phyloP scores from a whole-genome alignment of 2,113 vertebrate species.

The Echinops telfairi region DNA sequence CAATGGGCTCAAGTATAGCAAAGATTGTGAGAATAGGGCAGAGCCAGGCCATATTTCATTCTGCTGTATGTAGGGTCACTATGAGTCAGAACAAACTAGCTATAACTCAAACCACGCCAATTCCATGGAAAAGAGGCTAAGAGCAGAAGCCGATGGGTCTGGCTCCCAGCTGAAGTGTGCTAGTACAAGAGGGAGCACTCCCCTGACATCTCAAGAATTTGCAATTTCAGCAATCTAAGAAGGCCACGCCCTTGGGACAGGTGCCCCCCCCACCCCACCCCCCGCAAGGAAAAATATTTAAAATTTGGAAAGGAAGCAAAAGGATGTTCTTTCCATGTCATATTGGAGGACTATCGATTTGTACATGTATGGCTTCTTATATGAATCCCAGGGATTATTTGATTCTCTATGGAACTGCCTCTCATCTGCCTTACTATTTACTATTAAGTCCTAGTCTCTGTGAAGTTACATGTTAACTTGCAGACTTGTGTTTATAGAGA shows the following conservation, averaged over 20 bases:
- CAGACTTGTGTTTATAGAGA: constrained; percentile 2
- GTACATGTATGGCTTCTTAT: not conserved
- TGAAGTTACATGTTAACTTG: constrained; percentile 27
- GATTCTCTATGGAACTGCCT: constrained; percentile 8
- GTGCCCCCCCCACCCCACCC: no score
- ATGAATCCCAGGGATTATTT: not conserved
- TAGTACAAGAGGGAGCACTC: not conserved
- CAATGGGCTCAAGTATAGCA: no score
- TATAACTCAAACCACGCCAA: not conserved
- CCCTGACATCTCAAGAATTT: not conserved
- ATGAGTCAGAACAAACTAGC: no score
- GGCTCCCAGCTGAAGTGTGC: not conserved
- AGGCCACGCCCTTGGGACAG: not conserved
- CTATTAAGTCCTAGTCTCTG: constrained; percentile 34
- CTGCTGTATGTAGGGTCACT: no score
- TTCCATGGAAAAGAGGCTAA: not conserved
- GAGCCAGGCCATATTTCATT: no score
- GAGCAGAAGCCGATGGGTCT: not conserved
- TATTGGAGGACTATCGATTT: not conserved
- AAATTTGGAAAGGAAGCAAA: constrained; percentile 53
- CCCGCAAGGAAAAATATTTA: constrained; percentile 63
- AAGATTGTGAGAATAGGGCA: no score
- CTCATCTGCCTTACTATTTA: constrained; percentile 25
- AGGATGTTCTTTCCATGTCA: not conserved
- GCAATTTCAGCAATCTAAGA: not conserved